These are phyloP conservation scores for Heptranchias perlo DNA, from an alignment of 2,113 vertebrate species.

Conservation along the genomic window DNA sequence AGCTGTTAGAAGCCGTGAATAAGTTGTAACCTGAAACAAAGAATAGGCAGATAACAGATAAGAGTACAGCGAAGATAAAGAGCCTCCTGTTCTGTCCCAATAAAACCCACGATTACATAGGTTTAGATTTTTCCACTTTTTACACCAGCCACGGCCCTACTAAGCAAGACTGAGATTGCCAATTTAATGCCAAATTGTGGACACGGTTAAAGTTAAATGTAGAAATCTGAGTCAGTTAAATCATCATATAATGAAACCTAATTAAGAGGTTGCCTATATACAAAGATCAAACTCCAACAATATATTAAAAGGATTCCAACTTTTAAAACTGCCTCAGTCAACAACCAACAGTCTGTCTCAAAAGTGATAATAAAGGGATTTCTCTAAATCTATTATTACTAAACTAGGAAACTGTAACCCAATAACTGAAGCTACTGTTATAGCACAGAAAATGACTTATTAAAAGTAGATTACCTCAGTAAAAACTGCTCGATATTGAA, in stretches of 20 bases:
- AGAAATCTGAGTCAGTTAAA: background rate
- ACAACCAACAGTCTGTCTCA: background rate
- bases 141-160: background rate
- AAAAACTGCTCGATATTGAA: constrained; percentile 48
- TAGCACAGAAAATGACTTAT: background rate
- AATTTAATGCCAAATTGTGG: background rate
- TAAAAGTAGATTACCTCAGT: constrained; percentile 72
- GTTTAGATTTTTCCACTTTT: background rate
- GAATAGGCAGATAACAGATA: background rate
- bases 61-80: background rate
- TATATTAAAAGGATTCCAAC: background rate
- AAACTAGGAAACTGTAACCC: background rate
- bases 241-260: background rate
- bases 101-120: background rate
- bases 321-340: background rate
- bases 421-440: background rate
- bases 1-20: constrained; percentile 83
- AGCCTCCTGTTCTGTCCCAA: background rate
- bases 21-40: constrained; percentile 77
- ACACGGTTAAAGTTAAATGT: background rate
- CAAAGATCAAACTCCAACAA: background rate
- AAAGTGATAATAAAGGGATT: background rate
- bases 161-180: background rate
- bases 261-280: background rate
- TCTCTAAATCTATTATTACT: background rate